These are phyloP conservation scores for Pocota personata DNA, from an alignment of 2,888 invertebrate species.

Conservation along the genomic window DNA sequence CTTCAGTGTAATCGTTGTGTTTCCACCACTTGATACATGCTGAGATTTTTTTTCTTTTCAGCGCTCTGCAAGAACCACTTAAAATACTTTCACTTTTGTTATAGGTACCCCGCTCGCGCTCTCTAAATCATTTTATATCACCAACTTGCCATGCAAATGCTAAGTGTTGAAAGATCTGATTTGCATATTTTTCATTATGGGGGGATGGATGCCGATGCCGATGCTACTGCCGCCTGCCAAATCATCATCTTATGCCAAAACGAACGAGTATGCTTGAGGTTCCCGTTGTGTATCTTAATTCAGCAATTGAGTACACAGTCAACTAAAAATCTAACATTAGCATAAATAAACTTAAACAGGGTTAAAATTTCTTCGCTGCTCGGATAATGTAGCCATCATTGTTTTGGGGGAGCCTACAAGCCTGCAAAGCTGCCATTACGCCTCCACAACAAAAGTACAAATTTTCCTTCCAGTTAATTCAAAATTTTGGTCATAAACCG, in stretches of 20 bases:
- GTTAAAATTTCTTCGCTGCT: neutral
- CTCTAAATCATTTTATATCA: neutral
- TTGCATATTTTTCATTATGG: slow-evolving; percentile 47
- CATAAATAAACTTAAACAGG: slow-evolving; percentile 46
- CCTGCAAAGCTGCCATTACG: neutral
- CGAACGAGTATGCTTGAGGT: neutral
- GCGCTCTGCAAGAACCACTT: neutral
- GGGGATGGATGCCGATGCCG: neutral
- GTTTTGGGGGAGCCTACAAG: neutral
- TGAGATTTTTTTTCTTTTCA: neutral
- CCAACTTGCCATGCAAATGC: slow-evolving; percentile 38
- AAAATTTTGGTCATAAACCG: slow-evolving; percentile 20
- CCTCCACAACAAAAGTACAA: neutral
- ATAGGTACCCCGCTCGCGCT: neutral
- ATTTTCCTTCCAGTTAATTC: neutral
- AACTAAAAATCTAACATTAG: slow-evolving; percentile 42
- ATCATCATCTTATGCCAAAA: neutral
- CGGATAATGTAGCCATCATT: slow-evolving; percentile 6
- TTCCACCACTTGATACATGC: slow-evolving; percentile 26
- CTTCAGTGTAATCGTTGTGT: slow-evolving; percentile 34
- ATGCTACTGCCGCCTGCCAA: no score
- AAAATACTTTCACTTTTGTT: neutral
- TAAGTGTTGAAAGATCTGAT: slow-evolving; percentile 45
- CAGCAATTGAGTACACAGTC: slow-evolving; percentile 18
- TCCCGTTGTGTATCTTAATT: slow-evolving; percentile 25